Evolutionary conservation across 1,140 invertebrate species (phyloP).

Genomic region (Hyphantria cunea): DNA sequence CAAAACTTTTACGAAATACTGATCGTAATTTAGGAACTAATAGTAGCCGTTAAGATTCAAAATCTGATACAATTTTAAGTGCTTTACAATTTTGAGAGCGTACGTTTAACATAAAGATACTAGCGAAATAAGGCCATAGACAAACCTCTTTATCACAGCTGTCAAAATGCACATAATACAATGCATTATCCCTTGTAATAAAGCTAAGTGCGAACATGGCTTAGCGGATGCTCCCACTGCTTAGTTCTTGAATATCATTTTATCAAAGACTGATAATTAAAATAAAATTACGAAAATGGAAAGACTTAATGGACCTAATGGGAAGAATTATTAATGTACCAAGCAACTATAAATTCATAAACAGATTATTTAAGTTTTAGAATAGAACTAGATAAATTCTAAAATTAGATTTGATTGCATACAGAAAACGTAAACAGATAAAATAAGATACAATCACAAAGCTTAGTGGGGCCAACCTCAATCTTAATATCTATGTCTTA

Average conservation of each 20-base stretch:
- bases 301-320: neutral
- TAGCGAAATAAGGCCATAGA: conserved; percentile 59
- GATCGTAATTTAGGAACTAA: conserved; percentile 78
- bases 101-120: conserved; percentile 29
- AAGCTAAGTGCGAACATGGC: conserved; percentile 75
- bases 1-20: conserved; percentile 65
- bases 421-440: neutral
- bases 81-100: conserved; percentile 38
- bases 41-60: conserved; percentile 48
- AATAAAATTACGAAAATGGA: too few species aligned
- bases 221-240: conserved; percentile 24
- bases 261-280: neutral
- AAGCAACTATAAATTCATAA: too few species aligned
- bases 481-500: conserved; percentile 75
- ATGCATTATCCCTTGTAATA: conserved; percentile 47
- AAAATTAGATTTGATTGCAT: too few species aligned
- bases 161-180: conserved; percentile 68
- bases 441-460: conserved; percentile 16
- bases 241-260: conserved; percentile 2
- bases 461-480: conserved; percentile 12
- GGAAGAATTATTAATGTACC: neutral
- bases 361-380: too few species aligned
- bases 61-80: conserved; percentile 25
- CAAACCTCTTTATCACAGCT: conserved; percentile 79
- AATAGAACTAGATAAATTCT: neutral